These are phyloP conservation scores for Tyrophagus putrescentiae DNA, from an alignment of 1,140 invertebrate species.

Conservation along the genomic window DNA sequence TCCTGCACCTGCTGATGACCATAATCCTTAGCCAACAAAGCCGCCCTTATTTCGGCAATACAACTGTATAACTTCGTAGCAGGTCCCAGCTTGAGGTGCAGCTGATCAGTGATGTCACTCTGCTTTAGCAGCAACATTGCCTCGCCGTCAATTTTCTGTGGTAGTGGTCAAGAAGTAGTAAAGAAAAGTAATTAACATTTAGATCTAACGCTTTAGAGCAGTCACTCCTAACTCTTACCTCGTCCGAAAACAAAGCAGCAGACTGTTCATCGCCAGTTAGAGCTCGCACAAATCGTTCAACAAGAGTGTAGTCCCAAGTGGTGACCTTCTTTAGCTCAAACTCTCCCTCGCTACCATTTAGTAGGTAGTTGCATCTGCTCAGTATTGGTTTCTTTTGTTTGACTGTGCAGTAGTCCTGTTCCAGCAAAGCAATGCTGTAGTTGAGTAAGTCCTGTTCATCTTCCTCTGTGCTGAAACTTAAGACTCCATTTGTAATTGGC, in stretches of 20 bases:
- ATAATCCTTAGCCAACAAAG: too few species aligned
- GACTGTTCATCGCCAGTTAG: conserved; percentile 75
- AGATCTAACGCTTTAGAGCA: not conserved
- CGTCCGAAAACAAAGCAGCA: conserved; percentile 69
- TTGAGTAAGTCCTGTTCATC: too few species aligned
- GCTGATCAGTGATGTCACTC: conserved; percentile 79
- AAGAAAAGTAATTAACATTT: not conserved
- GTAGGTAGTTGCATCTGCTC: not conserved
- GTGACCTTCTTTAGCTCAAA: not conserved
- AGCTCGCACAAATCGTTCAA: conserved; percentile 62
- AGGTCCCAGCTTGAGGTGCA: conserved; percentile 84
- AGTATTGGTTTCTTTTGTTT: too few species aligned
- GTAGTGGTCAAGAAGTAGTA: not conserved
- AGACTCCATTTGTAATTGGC: conserved; percentile 1
- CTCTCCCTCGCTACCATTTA: not conserved
- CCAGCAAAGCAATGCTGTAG: too few species aligned
- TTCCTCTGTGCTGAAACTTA: too few species aligned
- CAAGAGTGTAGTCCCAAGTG: conserved; percentile 34
- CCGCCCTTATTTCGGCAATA: too few species aligned
- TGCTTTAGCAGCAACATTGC: conserved; percentile 78
- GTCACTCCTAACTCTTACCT: conserved; percentile 26
- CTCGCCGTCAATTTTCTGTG: conserved; percentile 44
- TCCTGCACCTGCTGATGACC: too few species aligned
- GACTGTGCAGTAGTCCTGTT: too few species aligned
- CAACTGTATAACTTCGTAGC: conserved; percentile 88